phyloP scores from a whole-genome alignment of 53 echinoderm and acorn worm species.

The Glandiceps talaboti region DNA sequence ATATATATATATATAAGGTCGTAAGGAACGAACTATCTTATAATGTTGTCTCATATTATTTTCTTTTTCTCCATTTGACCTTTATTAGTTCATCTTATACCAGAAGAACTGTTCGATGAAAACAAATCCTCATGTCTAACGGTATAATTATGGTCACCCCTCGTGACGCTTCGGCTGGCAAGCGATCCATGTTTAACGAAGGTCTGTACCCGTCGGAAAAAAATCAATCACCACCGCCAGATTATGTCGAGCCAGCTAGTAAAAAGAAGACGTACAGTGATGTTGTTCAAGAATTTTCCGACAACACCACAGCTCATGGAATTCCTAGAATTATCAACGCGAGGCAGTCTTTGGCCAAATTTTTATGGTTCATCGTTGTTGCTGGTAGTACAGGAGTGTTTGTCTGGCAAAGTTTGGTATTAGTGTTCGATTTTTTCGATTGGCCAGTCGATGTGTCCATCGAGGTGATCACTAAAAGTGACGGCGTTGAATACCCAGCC shows the following conservation, averaged over 20 bases:
- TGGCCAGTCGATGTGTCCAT: slow-evolving; percentile 52
- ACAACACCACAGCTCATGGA: slow-evolving; percentile 71
- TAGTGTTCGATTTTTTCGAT: slow-evolving; percentile 27
- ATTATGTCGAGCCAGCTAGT: not conserved
- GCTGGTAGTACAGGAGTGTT: slow-evolving; percentile 24
- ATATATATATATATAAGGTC: too few relatives aligned
- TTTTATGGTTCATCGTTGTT: slow-evolving; percentile 53
- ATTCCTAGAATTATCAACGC: slow-evolving; percentile 42
- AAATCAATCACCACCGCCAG: too few relatives aligned
- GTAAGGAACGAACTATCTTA: too few relatives aligned
- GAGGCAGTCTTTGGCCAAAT: slow-evolving; percentile 22
- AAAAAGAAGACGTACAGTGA: slow-evolving; percentile 19
- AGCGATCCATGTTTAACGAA: too few relatives aligned
- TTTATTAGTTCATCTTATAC: too few relatives aligned
- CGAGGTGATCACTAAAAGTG: slow-evolving; percentile 38
- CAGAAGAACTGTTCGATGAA: too few relatives aligned
- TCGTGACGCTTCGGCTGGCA: too few relatives aligned
- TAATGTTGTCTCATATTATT: too few relatives aligned
- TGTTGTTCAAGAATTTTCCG: slow-evolving; percentile 50
- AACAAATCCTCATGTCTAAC: too few relatives aligned
- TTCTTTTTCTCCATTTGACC: too few relatives aligned
- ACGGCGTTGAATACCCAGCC: slow-evolving; percentile 49
- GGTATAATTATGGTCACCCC: too few relatives aligned
- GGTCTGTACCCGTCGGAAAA: too few relatives aligned
- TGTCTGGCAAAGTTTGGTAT: slow-evolving; percentile 24